phyloP scores from a whole-genome alignment of 2,113 vertebrate genomes.

The Grus americana region DNA sequence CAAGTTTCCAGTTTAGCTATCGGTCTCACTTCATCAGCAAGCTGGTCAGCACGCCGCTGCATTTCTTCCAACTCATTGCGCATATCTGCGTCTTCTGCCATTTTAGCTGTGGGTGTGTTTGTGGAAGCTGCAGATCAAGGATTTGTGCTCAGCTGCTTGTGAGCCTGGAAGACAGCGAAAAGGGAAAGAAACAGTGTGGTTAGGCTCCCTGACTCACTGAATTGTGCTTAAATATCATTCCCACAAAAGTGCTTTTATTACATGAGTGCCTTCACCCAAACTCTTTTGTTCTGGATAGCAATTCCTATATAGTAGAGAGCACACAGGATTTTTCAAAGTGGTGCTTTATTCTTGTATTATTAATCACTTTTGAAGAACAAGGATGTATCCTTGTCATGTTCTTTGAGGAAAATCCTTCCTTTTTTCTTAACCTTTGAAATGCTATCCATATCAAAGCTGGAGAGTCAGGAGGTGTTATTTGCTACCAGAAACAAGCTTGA shows the following conservation, averaged over 20 bases:
- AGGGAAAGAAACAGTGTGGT: slow-evolving; percentile 1
- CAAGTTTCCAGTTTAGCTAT: not conserved
- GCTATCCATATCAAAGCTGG: not conserved
- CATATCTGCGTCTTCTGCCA: slow-evolving; percentile 98
- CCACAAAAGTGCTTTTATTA: not conserved
- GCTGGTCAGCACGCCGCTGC: slow-evolving; percentile 96
- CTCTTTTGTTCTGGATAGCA: not conserved
- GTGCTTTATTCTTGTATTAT: not conserved
- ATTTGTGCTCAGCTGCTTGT: slow-evolving; percentile 43
- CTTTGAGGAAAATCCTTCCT: not conserved
- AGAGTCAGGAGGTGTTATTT: not conserved
- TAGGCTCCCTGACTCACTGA: not conserved
- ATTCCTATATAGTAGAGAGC: not conserved
- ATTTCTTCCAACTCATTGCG: slow-evolving; percentile 99
- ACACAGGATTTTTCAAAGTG: not conserved
- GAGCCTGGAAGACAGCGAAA: slow-evolving; percentile 69
- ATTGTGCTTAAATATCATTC: not conserved
- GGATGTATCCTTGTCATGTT: not conserved
- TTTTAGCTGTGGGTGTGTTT: slow-evolving; percentile 78
- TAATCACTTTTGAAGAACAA: not conserved
- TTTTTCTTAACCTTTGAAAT: not conserved
- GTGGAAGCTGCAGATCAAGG: slow-evolving; percentile 71
- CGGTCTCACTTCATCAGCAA: slow-evolving; percentile 91
- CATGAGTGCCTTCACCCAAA: not conserved
- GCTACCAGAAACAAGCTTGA: not conserved